A percentile compares a stretch with the other conserved stretches of the same genome.
Conservation (phyloP, 1,140 invertebrate species). For the Aphelinus certus region DNA sequence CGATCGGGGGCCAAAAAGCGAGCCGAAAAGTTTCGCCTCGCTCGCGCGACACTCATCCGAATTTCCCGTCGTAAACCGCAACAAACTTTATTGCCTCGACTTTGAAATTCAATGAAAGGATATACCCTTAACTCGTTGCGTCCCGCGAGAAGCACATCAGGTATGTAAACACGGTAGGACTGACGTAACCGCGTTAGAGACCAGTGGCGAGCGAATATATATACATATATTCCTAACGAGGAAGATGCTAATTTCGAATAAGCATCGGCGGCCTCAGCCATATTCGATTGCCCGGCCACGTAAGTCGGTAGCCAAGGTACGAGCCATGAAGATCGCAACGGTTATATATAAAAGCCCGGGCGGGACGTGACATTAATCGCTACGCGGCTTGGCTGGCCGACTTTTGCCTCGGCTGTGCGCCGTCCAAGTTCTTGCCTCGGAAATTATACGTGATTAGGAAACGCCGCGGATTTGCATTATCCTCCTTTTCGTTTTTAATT, state of each 20-base stretch:
- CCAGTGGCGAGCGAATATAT: background rate
- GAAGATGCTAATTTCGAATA: slow-evolving; percentile 16
- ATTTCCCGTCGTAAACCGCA: no score
- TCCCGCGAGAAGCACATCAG: background rate
- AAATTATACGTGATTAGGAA: slow-evolving; percentile 10
- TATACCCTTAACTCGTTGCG: no score
- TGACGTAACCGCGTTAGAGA: slow-evolving; percentile 20
- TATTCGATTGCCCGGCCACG: slow-evolving; percentile 28
- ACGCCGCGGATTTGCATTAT: slow-evolving; percentile 5
- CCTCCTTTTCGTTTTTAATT: background rate
- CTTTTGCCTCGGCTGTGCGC: no score
- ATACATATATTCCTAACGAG: slow-evolving; percentile 4
- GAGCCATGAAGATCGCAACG: background rate
- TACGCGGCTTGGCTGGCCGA: no score
- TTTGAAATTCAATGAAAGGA: no score
- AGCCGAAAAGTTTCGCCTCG: no score
- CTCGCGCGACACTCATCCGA: no score
- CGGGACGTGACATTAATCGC: slow-evolving; percentile 13
- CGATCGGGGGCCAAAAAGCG: no score
- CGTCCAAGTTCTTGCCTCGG: background rate
- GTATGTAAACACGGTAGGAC: background rate
- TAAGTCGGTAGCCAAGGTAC: slow-evolving; percentile 17
- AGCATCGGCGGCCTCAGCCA: background rate
- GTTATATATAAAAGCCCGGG: background rate
- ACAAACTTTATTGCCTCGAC: no score